phyloP scores from a whole-genome alignment of 2,113 vertebrate genomes.

The Engystomops pustulosus region DNA sequence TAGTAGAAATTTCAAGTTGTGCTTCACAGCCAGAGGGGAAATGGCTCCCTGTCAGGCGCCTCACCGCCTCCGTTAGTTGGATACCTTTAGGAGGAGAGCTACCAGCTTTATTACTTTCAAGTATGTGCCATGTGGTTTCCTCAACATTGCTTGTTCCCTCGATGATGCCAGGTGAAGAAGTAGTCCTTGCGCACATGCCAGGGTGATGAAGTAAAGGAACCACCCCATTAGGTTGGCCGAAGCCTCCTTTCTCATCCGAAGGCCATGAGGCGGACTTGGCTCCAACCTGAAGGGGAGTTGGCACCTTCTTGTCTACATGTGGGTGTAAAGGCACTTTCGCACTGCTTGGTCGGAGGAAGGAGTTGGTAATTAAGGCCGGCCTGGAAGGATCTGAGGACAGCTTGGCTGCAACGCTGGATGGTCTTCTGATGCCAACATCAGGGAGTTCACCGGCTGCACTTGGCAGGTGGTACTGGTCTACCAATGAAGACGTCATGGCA shows the following conservation, averaged over 20 bases:
- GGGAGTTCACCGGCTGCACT: conserved; percentile 62
- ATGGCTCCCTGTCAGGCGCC: conserved; percentile 59
- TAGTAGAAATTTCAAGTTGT: conserved; percentile 15
- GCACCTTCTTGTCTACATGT: conserved; percentile 65
- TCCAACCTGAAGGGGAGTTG: conserved; percentile 54
- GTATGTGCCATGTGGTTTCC: not conserved
- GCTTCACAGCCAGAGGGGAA: not conserved
- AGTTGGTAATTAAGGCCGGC: conserved; percentile 67
- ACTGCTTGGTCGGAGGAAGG: conserved; percentile 67
- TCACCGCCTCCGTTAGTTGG: conserved; percentile 67
- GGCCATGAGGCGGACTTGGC: conserved; percentile 54
- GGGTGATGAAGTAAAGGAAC: not conserved
- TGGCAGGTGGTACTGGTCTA: conserved; percentile 65
- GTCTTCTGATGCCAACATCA: conserved; percentile 59
- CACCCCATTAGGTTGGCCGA: not conserved
- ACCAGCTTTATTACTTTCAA: not conserved
- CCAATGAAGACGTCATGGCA: conserved; percentile 75
- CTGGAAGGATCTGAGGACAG: conserved; percentile 67
- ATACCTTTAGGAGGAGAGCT: conserved; percentile 58
- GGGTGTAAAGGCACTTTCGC: conserved; percentile 83
- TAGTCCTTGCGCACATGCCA: conserved; percentile 10
- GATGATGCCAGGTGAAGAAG: conserved; percentile 61
- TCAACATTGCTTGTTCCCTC: conserved; percentile 61
- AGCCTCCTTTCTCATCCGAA: conserved; percentile 12
- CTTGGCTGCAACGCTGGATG: conserved; percentile 64